These are phyloP conservation scores for Glaucomys volans DNA, from an alignment of 2,113 vertebrate species.

Conservation along the genomic window DNA sequence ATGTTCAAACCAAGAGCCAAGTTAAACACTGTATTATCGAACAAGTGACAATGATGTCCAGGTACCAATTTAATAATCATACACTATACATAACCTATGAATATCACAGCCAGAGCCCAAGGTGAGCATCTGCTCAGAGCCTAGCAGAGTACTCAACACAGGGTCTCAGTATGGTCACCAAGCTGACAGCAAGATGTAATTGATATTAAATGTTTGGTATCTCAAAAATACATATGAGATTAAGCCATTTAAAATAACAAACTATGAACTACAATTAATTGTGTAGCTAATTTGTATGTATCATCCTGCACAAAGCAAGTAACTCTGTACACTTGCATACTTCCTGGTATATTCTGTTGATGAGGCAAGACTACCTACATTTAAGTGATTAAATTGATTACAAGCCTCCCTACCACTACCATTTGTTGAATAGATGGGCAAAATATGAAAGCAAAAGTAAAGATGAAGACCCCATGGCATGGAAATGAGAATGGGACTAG, in stretches of 20 bases:
- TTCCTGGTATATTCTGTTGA: not conserved
- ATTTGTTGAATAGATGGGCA: not conserved
- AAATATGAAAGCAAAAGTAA: not conserved
- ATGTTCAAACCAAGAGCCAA: not conserved
- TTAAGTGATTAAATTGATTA: not conserved
- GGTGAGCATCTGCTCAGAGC: not conserved
- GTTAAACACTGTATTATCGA: not conserved
- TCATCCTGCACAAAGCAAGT: not conserved
- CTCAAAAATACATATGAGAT: not conserved
- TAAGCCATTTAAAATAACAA: slow-evolving; percentile 42
- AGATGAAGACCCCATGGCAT: not conserved
- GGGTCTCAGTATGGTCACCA: not conserved
- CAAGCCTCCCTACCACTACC: not conserved
- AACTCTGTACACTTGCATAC: not conserved
- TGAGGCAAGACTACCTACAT: not conserved
- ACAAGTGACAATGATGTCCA: not conserved
- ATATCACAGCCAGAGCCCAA: not conserved
- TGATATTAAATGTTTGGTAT: slow-evolving; percentile 10
- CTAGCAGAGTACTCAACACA: not conserved
- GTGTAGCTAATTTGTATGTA: not conserved
- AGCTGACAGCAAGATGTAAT: not conserved
- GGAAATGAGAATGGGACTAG: not conserved
- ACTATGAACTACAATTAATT: slow-evolving; percentile 28
- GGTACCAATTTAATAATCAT: not conserved
- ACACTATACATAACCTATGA: not conserved